Conservation (phyloP, 2,113 vertebrate species). For the Python bivittatus region DNA sequence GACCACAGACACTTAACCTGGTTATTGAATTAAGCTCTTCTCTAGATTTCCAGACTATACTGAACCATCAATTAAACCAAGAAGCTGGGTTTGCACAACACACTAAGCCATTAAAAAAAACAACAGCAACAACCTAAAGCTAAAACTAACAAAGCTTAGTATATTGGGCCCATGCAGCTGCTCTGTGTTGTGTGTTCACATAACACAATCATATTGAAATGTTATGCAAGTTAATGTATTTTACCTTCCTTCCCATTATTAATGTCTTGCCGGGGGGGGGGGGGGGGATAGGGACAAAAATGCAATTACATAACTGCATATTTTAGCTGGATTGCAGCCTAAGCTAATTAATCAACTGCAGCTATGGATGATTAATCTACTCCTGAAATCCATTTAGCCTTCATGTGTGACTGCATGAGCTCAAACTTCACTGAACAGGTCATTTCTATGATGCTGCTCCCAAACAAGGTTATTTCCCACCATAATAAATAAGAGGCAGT, state of each 20-base stretch:
- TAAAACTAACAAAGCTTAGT: background rate
- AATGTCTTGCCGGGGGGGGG: background rate
- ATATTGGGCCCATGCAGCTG: background rate
- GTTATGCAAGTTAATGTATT: background rate
- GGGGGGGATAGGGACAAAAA: background rate
- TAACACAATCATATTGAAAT: background rate
- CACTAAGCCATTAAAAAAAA: background rate
- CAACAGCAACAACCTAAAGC: background rate
- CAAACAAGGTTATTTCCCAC: background rate
- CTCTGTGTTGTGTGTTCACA: background rate
- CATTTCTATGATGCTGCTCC: background rate
- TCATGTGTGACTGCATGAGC: background rate
- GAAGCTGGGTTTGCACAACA: background rate
- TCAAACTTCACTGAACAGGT: background rate
- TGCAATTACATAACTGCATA: background rate
- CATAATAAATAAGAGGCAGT: background rate
- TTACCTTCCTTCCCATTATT: background rate
- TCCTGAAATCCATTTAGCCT: background rate
- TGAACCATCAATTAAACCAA: background rate
- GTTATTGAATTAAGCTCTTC: background rate
- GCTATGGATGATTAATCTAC: background rate
- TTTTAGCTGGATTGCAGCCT: background rate
- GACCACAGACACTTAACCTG: background rate
- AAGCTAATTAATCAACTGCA: background rate
- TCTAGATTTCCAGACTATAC: background rate